These are phyloP conservation scores for Aphis craccivora DNA, from an alignment of 1,140 invertebrate species.

Conservation along the genomic window DNA sequence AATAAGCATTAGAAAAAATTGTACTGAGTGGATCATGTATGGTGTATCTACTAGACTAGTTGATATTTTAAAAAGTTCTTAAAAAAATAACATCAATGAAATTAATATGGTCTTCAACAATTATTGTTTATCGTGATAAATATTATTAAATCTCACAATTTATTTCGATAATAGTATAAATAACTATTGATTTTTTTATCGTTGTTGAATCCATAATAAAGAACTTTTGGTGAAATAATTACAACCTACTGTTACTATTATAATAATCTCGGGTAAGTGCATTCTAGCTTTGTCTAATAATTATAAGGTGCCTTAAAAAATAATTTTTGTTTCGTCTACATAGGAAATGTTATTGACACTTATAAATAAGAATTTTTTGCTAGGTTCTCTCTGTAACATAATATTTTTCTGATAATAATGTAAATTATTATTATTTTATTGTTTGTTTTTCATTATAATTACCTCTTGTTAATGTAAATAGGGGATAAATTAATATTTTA, in stretches of 20 bases:
- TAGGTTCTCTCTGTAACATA: neutral
- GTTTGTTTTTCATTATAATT: neutral
- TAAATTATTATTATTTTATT: neutral
- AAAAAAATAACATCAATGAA: neutral
- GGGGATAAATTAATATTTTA: neutral
- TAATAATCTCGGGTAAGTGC: neutral
- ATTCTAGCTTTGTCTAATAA: slow-evolving; percentile 8
- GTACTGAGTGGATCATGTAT: neutral
- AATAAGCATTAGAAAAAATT: neutral
- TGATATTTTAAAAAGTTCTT: neutral
- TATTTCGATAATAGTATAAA: neutral
- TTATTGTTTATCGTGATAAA: neutral
- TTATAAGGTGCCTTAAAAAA: slow-evolving; percentile 45
- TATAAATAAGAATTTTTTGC: neutral
- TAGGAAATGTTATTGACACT: neutral
- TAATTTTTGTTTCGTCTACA: neutral
- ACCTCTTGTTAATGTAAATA: neutral
- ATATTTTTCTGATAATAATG: neutral
- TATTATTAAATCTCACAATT: neutral
- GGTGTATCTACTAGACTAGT: neutral
- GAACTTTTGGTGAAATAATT: neutral
- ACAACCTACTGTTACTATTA: neutral
- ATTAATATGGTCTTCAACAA: neutral
- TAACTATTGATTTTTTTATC: neutral
- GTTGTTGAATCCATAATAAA: neutral